phyloP scores from a whole-genome alignment of 2,888 invertebrate genomes.

The Xanthorhoe spadicearia region DNA sequence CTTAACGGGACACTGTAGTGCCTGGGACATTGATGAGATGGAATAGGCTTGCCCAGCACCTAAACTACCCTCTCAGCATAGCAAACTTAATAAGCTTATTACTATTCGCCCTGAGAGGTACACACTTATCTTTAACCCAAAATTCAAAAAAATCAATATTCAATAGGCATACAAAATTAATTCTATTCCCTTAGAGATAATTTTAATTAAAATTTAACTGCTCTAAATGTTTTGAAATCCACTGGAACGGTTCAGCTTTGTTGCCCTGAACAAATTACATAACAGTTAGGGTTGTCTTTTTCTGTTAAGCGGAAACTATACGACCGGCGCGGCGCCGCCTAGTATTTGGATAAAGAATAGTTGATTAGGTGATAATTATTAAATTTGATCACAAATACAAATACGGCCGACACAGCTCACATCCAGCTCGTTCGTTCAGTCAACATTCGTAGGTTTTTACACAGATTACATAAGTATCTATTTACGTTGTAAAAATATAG shows the following conservation, averaged over 20 bases:
- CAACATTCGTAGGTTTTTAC: no score
- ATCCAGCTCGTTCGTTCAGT: no score
- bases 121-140: constrained; percentile 15
- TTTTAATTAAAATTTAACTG: constrained; percentile 35
- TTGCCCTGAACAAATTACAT: constrained; percentile 2
- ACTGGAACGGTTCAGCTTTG: constrained; percentile 12
- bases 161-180: constrained; percentile 36
- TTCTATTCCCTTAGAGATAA: constrained; percentile 31
- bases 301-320: not conserved
- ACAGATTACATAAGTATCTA: no score
- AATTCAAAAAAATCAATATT: constrained; percentile 32
- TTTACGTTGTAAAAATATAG: no score
- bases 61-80: not conserved
- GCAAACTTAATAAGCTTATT: constrained; percentile 8
- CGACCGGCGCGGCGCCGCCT: no score
- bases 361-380: no score
- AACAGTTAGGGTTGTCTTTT: not conserved
- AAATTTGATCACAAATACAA: no score
- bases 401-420: no score
- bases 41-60: no score
- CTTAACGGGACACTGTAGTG: no score
- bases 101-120: constrained; percentile 19
- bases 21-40: no score
- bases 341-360: no score
- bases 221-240: constrained; percentile 7